Conservation (phyloP, 35 echinoderm and acorn worm genomes). For the Apostichopus japonicus region DNA sequence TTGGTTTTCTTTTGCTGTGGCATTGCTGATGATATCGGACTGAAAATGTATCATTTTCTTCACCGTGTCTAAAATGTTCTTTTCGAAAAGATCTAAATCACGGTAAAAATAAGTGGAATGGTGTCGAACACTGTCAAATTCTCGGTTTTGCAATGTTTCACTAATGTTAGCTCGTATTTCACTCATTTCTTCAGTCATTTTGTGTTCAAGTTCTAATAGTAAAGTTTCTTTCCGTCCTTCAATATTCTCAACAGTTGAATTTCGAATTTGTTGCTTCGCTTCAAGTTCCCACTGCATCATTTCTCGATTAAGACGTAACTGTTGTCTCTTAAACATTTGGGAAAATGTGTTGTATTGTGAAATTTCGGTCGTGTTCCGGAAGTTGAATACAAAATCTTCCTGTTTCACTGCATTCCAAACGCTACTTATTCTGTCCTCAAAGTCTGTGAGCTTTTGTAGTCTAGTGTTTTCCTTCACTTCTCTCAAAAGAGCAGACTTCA, state of each 20-base stretch:
- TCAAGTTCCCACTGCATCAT: slow-evolving; percentile 40
- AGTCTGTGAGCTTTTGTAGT: not conserved
- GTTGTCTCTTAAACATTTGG: not conserved
- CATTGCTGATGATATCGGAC: not conserved
- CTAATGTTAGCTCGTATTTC: not conserved
- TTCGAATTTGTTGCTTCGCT: slow-evolving; percentile 10
- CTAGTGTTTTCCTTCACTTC: not conserved
- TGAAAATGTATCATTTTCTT: not conserved
- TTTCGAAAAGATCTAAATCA: not conserved
- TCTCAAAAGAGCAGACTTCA: slow-evolving; percentile 19
- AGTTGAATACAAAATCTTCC: slow-evolving; percentile 63
- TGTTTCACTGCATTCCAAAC: slow-evolving; percentile 50
- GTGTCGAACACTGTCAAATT: not conserved
- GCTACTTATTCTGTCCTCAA: not conserved
- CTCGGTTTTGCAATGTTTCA: not conserved
- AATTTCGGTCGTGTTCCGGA: slow-evolving; percentile 36
- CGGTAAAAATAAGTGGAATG: not conserved
- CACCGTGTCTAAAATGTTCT: not conserved
- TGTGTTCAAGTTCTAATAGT: no score
- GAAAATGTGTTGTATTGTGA: slow-evolving; percentile 42
- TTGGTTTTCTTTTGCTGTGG: slow-evolving; percentile 8
- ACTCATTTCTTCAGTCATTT: no score
- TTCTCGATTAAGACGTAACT: not conserved
- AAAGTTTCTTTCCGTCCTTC: no score
- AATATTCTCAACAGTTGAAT: no score